Evolutionary conservation across 2,797 vertebrate species (phyloP).

Genomic region (Sarcoramphus papa): DNA sequence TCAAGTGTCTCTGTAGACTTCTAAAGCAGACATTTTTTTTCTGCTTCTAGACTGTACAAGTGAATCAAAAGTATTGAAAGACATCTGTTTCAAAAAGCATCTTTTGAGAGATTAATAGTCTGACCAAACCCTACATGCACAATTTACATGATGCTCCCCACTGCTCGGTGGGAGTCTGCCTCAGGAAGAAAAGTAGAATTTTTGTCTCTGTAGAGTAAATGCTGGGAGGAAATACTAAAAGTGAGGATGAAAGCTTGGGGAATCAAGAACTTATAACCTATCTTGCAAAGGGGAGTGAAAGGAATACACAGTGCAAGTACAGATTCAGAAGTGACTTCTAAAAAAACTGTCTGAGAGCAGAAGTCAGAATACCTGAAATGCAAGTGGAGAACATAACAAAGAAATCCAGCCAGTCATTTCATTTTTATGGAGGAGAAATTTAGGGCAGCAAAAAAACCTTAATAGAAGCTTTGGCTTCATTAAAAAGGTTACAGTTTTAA

Average conservation of each 20-base stretch:
- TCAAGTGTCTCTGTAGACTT: background rate
- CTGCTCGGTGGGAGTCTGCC: background rate
- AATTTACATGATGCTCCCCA: background rate
- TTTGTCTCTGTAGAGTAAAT: background rate
- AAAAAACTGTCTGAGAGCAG: background rate
- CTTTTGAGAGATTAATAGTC: background rate
- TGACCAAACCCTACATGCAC: background rate
- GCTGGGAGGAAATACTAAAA: background rate
- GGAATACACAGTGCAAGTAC: background rate
- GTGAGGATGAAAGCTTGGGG: background rate
- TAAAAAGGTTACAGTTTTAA: background rate
- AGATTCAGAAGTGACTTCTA: background rate
- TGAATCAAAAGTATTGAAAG: background rate
- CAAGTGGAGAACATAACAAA: background rate
- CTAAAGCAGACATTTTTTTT: background rate
- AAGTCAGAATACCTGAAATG: background rate
- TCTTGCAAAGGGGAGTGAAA: background rate
- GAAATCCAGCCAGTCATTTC: background rate
- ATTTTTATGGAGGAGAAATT: background rate
- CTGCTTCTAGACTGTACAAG: background rate
- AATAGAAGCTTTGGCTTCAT: background rate
- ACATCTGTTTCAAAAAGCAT: background rate
- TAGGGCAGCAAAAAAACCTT: background rate
- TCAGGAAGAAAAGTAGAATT: background rate
- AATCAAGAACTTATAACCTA: background rate